Evolutionary conservation across 1,140 invertebrate genomes (phyloP), one percentile per base, ranked within the genome.

Genomic region (Lerema accius): DNA sequence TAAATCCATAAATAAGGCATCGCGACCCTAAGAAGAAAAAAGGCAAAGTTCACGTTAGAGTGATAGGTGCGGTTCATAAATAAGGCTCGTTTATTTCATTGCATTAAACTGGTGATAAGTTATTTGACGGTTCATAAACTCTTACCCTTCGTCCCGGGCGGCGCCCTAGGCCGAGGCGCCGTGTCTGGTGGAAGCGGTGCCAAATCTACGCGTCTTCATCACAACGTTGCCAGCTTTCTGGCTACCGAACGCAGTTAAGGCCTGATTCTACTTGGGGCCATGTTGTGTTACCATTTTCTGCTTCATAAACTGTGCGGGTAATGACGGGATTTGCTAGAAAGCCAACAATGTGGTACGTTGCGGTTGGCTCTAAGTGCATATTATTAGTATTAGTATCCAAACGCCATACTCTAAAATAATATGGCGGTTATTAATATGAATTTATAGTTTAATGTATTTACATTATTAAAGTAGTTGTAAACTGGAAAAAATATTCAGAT

Each of bases 31-130:
- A 73, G 69, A 84, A 67, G 45, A 77, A 78, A 81, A 87, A 80
- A 82, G 71, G 73, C 71, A 67, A 71, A 80, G 70, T 80, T 80
- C 73, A 74, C 76, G 78, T 71, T 72, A 70, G 72, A 73, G 63
- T 80, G 77, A 84, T 82, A 65, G 69, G 71, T 70, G 74, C 70
- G 78, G 80, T 78, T 82, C 75, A 84, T 86, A 86, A 84, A 86
- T 84, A 84, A 82, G 69, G 65, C 75, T 80, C 78, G 78, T 85
- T 86, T 80, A 78, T 82, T 82, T 81, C 80, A 83, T 84, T 84
- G 86, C 82, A 83, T 86, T 86, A 86, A 84, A 80, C 79, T 85
- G 84, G 82, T 86, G 80, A 77, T 81, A 81, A 84, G 79, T 86
- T 82, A 86, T 89, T 88, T 85, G 84, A 76, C 81, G 84, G 78